Conservation (phyloP, 2,113 vertebrate genomes). For the Carlito syrichta region DNA sequence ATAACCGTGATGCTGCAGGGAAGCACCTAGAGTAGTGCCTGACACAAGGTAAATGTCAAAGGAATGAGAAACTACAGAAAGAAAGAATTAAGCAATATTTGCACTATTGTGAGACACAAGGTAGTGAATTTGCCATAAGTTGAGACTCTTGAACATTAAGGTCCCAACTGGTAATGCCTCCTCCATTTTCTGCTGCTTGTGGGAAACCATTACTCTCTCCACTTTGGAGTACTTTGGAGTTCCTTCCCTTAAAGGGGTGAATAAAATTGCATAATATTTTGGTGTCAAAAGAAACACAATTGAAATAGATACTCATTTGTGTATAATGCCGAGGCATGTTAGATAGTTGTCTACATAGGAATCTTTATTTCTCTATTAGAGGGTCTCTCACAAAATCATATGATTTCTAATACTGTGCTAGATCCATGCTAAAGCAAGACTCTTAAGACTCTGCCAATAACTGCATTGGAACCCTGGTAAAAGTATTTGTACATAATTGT, state of each 20-base stretch:
- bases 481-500: neutral
- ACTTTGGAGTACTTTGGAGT: conserved; percentile 2
- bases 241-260: neutral
- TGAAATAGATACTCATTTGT: neutral
- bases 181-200: neutral
- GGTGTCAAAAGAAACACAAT: neutral
- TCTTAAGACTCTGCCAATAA: neutral
- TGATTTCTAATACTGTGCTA: neutral
- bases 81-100: conserved; percentile 10
- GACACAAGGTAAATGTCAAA: conserved; percentile 39
- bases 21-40: conserved; percentile 27
- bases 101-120: neutral
- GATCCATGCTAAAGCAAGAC: neutral
- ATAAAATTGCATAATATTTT: conserved; percentile 38
- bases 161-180: neutral
- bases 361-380: neutral
- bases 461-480: neutral
- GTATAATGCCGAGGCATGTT: neutral
- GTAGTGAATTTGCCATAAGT: neutral
- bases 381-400: neutral
- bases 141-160: conserved; percentile 9
- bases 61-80: neutral
- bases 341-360: neutral
- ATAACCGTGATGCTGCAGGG: conserved; percentile 1
- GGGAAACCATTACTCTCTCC: conserved; percentile 1